A percentile compares a stretch with the other conserved stretches of the same genome.
Conservation (phyloP, 2,113 vertebrate species). For the Falco punctatus region DNA sequence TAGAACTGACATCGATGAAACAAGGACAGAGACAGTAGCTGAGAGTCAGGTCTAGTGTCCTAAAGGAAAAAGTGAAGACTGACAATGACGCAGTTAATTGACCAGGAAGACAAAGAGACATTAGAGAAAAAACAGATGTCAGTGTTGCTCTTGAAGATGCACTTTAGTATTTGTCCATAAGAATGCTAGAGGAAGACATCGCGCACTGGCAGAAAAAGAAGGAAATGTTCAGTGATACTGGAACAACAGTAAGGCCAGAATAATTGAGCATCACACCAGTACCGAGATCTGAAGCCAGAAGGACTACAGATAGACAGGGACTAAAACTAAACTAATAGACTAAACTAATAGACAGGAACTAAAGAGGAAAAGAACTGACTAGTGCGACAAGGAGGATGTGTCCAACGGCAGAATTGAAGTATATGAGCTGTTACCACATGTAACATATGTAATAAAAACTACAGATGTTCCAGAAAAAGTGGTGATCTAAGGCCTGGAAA, state of each 20-base stretch:
- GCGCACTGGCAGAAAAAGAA: neutral
- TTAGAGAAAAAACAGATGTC: neutral
- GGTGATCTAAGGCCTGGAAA: neutral
- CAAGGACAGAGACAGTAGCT: neutral
- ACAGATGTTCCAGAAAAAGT: neutral
- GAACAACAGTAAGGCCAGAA: neutral
- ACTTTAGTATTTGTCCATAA: neutral
- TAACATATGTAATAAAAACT: neutral
- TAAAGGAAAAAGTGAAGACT: neutral
- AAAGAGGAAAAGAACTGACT: neutral
- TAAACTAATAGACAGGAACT: neutral
- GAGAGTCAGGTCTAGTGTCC: neutral
- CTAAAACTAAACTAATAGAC: neutral
- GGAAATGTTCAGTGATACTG: neutral
- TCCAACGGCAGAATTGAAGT: neutral
- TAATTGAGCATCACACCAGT: neutral
- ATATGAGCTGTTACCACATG: neutral
- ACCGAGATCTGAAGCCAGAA: neutral
- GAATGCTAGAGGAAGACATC: neutral
- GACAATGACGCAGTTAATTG: neutral
- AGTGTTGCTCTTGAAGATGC: neutral
- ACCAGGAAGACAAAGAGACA: neutral
- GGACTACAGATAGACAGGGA: neutral
- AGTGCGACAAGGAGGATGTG: neutral
- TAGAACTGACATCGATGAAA: neutral